phyloP scores from a whole-genome alignment of 2,797 vertebrate genomes.

The Rhinatrema bivittatum region DNA sequence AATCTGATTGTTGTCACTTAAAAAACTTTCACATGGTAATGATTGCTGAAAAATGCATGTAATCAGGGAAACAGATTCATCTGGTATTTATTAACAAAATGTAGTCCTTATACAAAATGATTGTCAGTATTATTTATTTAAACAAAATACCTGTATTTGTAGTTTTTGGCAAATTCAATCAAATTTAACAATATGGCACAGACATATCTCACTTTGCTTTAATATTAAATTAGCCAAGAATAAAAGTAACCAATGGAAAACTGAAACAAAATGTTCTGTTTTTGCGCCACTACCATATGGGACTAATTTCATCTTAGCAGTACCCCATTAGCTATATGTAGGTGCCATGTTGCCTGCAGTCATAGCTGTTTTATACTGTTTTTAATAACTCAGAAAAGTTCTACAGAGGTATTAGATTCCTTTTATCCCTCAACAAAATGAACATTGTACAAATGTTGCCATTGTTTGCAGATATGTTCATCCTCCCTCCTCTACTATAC shows the following conservation, averaged over 20 bases:
- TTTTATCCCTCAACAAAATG: too few species aligned
- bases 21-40: conserved; percentile 18
- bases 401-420: too few species aligned
- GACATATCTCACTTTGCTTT: conserved; percentile 42
- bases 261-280: conserved; percentile 47
- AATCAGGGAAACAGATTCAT: conserved; percentile 29
- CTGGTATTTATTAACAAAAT: conserved; percentile 52
- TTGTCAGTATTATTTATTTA: conserved; percentile 46
- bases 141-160: conserved; percentile 40
- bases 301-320: conserved; percentile 36
- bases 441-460: too few species aligned
- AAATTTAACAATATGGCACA: conserved; percentile 46
- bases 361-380: not conserved
- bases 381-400: too few species aligned
- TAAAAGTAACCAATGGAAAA: conserved; percentile 37
- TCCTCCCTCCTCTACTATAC: too few species aligned
- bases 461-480: too few species aligned
- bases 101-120: conserved; percentile 44
- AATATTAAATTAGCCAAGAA: conserved; percentile 44
- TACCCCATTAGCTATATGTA: conserved; percentile 29
- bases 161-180: conserved; percentile 43
- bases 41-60: conserved; percentile 32
- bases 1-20: conserved; percentile 7
- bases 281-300: conserved; percentile 23
- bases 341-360: conserved; percentile 27